Base-by-base conservation (phyloP, 2,113 vertebrate genomes). In the Oxyura jamaicensis region DNA sequence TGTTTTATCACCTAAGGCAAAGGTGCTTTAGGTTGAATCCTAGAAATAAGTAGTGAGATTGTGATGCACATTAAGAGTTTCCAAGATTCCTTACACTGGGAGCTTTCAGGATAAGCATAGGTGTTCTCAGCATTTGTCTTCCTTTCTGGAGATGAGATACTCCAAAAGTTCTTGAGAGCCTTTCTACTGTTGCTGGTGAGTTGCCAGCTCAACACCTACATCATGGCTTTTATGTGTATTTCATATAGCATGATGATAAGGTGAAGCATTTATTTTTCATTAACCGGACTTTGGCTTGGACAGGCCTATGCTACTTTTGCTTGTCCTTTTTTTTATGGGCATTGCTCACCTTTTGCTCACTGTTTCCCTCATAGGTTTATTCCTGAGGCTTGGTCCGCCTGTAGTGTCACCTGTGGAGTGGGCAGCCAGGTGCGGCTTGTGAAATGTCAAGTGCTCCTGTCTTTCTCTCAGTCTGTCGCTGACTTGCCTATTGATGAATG, bases 401-500 rank as follows among this genome's bases (percentile, higher is more conserved):
- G 99, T 95, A 99, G 99, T 60, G 98, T 98, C 71, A 99, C 99
- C 20, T 99, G 99, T 48, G 99, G 99, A 17, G 96, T 98, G 22
- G 99, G 99, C 19, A 97, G 96, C 59, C 99, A 99, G 96, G 97
- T 97, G 44, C 98, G 99, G 31, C 91, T 93, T 10, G 98, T 99
- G 96, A 98, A 98, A 77, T 99, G 99, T 95, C 99, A 99, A 92
- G 99, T 99, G 88, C 96, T 99, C 87, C 99, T 99, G 78, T 98
- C 99, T 83, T 99, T 99, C 98, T 99, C 99, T 55, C 99, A 99
- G 94, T 98, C 98, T 2, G 98, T 99, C 76, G 99, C 98, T 25
- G 99, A 99, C 90, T 97, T 99, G 90, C 99, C 99, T 1, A 98
- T 98, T 0, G 99, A 99, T 9, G 99, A 99, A 80, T 99, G 99